Conservation (phyloP, 2,113 vertebrate species). For the Forbesichthys papilliferus region DNA sequence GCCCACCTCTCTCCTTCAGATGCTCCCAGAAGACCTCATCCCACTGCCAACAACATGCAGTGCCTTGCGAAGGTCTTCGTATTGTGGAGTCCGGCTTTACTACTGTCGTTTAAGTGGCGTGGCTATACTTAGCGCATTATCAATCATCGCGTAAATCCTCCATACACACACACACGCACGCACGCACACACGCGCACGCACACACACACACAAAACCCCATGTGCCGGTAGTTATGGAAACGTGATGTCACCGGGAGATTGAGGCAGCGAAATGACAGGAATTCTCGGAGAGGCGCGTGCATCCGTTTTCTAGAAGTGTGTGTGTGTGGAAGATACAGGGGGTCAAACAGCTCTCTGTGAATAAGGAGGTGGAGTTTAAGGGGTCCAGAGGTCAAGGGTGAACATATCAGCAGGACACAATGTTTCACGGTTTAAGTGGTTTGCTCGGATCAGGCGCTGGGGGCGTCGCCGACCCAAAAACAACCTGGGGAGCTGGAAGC, state of each 20-base stretch:
- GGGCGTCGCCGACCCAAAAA: background rate
- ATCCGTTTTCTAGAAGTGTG: constrained; percentile 50
- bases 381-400: constrained; percentile 21
- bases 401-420: constrained; percentile 21
- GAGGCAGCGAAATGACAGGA: constrained; percentile 53
- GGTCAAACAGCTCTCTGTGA: constrained; percentile 57
- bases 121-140: too few species aligned
- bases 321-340: constrained; percentile 15
- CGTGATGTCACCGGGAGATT: constrained; percentile 47
- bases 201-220: constrained; percentile 11
- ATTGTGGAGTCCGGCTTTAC: too few species aligned
- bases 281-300: constrained; percentile 11
- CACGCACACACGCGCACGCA: constrained; percentile 3
- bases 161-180: background rate
- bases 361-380: background rate
- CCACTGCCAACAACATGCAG: too few species aligned
- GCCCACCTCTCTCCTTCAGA: too few species aligned
- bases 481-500: background rate
- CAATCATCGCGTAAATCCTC: background rate
- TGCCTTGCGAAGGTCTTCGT: too few species aligned
- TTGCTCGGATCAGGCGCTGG: constrained; percentile 26
- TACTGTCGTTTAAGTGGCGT: too few species aligned
- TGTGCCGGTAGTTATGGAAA: background rate
- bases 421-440: constrained; percentile 28
- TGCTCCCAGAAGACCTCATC: too few species aligned